A percentile compares a stretch with the other conserved stretches of the same genome.
These are phyloP conservation scores for Rana temporaria DNA, from an alignment of 2,113 vertebrate genomes.

Conservation along the genomic window DNA sequence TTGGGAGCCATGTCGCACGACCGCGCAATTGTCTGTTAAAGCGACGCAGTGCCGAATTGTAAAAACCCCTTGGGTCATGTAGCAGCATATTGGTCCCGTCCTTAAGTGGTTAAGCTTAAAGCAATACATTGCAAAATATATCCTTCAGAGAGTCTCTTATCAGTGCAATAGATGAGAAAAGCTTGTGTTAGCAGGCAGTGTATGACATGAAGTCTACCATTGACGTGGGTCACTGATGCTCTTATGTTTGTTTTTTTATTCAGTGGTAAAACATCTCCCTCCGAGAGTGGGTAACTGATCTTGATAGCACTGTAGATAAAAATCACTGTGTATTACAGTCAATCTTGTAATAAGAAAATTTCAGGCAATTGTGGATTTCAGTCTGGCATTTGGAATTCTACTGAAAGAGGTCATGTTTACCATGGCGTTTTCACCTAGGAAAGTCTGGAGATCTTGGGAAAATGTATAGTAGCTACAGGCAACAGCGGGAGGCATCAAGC, in stretches of 20 bases:
- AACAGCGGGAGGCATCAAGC: constrained; percentile 23
- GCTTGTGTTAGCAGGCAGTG: too few relatives aligned
- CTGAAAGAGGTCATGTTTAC: constrained; percentile 17
- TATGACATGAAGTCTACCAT: too few relatives aligned
- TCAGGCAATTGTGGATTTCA: background rate
- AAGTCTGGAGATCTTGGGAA: background rate
- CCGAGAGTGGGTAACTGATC: background rate
- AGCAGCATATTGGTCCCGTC: too few relatives aligned
- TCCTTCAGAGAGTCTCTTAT: background rate
- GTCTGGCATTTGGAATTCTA: constrained; percentile 3
- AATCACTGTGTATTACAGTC: background rate
- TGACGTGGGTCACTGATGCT: too few relatives aligned
- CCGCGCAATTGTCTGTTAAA: too few relatives aligned
- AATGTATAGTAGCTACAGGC: constrained; percentile 30
- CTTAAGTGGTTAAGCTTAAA: too few relatives aligned
- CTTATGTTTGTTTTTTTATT: background rate
- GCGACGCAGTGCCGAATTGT: too few relatives aligned
- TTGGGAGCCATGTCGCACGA: too few relatives aligned
- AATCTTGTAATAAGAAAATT: constrained; percentile 4
- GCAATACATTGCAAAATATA: background rate
- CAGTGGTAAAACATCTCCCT: background rate
- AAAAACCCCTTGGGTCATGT: too few relatives aligned
- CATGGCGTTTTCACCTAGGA: constrained; percentile 1
- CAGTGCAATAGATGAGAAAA: background rate
- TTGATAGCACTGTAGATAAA: background rate